phyloP scores from a whole-genome alignment of 2,113 vertebrate genomes.

The Erythrocercus mccallii region DNA sequence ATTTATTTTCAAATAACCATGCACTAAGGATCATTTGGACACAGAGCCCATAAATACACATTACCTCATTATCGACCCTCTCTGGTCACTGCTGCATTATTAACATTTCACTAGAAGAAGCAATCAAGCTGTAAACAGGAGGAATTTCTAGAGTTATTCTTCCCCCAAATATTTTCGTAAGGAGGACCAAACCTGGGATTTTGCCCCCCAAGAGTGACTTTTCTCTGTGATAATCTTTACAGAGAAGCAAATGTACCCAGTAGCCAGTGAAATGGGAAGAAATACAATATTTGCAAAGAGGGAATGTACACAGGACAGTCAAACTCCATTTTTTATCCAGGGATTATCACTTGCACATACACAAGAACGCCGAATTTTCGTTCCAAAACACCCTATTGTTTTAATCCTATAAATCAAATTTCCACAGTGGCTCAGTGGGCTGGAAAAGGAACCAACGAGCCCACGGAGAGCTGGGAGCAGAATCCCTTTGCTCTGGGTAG shows the following conservation, averaged over 20 bases:
- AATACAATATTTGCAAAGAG: not conserved
- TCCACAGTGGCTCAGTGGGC: not conserved
- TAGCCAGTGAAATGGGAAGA: not conserved
- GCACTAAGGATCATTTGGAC: conserved; percentile 38
- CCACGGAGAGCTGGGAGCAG: not conserved
- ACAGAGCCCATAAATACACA: conserved; percentile 49
- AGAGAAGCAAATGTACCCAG: not conserved
- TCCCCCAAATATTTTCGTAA: not conserved
- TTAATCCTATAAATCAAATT: not conserved
- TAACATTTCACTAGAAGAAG: conserved; percentile 40
- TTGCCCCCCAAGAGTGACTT: not conserved
- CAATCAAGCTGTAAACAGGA: conserved; percentile 33
- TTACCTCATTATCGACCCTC: conserved; percentile 53
- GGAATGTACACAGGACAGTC: not conserved
- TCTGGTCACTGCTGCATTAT: conserved; percentile 34
- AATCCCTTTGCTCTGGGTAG: not conserved
- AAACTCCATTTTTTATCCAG: not conserved
- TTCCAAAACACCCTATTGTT: not conserved
- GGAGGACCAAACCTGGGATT: not conserved
- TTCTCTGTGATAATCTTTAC: not conserved
- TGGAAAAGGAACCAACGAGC: not conserved
- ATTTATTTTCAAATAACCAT: conserved; percentile 54
- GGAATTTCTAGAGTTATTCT: not conserved
- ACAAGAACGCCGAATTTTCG: rapidly evolving
- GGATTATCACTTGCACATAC: not conserved